Percentiles rank a stretch among this genome's conserved stretches.
Conservation (phyloP, 2,888 invertebrate species). For the Chalcis sispes region DNA sequence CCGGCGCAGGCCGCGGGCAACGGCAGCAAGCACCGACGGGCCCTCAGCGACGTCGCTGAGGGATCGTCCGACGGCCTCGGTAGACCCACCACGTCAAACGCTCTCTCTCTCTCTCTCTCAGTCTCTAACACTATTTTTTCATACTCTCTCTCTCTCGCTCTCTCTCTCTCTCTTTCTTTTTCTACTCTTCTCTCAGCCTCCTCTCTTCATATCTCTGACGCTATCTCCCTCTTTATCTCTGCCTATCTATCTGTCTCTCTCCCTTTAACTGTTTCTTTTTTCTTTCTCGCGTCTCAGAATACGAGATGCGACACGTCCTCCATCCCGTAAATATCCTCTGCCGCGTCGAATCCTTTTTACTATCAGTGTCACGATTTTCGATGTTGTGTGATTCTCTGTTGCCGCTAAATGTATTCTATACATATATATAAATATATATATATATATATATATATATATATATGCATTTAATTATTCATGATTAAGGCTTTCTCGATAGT, state of each 20-base stretch:
- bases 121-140: conserved; percentile 43
- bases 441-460: conserved; percentile 10
- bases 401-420: too few species aligned
- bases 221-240: not conserved
- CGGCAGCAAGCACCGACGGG: conserved; percentile 74
- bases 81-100: conserved; percentile 65
- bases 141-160: conserved; percentile 9
- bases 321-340: too few species aligned
- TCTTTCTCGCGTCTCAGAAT: too few species aligned
- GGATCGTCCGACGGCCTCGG: conserved; percentile 75
- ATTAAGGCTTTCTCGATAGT: too few species aligned
- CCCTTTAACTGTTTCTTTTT: too few species aligned
- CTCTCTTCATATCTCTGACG: not conserved
- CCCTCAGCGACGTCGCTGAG: conserved; percentile 75
- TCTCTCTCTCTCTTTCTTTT: conserved; percentile 13
- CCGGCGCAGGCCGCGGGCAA: conserved; percentile 73
- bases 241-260: too few species aligned
- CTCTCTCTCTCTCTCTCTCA: conserved; percentile 59
- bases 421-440: too few species aligned
- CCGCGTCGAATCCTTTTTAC: not conserved
- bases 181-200: not conserved
- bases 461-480: not conserved
- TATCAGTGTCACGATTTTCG: too few species aligned
- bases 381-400: not conserved
- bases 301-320: too few species aligned